phyloP scores from a whole-genome alignment of 2,797 vertebrate species.

The Discoglossus pictus region DNA sequence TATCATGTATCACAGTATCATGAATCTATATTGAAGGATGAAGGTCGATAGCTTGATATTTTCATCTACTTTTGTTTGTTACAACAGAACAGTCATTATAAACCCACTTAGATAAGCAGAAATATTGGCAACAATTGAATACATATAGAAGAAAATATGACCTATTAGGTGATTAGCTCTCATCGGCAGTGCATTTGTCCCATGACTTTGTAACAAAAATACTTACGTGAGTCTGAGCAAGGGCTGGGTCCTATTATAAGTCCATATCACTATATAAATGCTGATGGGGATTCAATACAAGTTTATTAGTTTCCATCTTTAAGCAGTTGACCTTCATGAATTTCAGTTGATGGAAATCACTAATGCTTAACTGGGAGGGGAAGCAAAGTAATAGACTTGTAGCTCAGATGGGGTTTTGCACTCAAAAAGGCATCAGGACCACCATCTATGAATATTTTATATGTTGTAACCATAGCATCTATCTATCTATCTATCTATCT shows the following conservation, averaged over 20 bases:
- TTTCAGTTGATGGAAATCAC: slow-evolving; percentile 44
- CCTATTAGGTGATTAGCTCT: slow-evolving; percentile 29
- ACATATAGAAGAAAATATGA: slow-evolving; percentile 22
- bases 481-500: too few species aligned
- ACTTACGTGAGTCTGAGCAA: slow-evolving; percentile 19
- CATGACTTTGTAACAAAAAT: slow-evolving; percentile 21
- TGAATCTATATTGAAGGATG: too few species aligned
- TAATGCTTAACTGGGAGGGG: slow-evolving; percentile 40
- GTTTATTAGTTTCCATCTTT: slow-evolving; percentile 47
- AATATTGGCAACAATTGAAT: slow-evolving; percentile 17
- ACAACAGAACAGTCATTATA: too few species aligned
- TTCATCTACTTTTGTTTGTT: too few species aligned
- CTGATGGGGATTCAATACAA: slow-evolving; percentile 35
- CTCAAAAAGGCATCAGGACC: too few species aligned
- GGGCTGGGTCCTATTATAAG: slow-evolving; percentile 46
- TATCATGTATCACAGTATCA: too few species aligned
- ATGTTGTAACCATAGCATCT: too few species aligned
- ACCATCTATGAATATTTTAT: too few species aligned
- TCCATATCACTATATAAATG: slow-evolving; percentile 43
- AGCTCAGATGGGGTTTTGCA: too few species aligned
- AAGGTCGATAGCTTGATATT: too few species aligned
- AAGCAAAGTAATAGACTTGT: slow-evolving; percentile 31
- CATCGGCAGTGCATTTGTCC: slow-evolving; percentile 1
- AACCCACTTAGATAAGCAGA: slow-evolving; percentile 7
- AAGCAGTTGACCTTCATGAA: slow-evolving; percentile 41